These are phyloP conservation scores for Colletes latitarsis DNA, from an alignment of 1,140 invertebrate genomes.

Conservation along the genomic window DNA sequence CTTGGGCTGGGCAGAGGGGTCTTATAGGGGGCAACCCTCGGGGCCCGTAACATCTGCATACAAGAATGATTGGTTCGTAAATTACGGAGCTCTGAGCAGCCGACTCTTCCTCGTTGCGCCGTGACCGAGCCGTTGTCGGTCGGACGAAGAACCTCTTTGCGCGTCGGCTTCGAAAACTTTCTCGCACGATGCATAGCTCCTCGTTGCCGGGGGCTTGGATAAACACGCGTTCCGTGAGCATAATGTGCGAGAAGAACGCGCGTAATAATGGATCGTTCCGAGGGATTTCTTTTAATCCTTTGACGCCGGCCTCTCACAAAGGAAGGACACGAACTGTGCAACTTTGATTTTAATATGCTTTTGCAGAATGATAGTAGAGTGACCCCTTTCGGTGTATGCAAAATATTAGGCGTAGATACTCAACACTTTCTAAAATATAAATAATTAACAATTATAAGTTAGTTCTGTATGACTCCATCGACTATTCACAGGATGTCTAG, in stretches of 20 bases:
- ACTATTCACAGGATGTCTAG: no score
- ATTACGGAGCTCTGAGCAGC: constrained; percentile 77
- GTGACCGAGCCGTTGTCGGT: constrained; percentile 42
- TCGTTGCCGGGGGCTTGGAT: constrained; percentile 26
- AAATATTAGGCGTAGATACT: no score
- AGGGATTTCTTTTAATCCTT: constrained; percentile 1
- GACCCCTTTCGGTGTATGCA: no score
- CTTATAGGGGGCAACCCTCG: constrained; percentile 29
- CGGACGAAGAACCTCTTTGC: constrained; percentile 27
- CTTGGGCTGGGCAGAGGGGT: neutral
- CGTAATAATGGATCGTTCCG: constrained; percentile 22
- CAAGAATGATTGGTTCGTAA: constrained; percentile 77
- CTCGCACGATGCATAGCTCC: constrained; percentile 1
- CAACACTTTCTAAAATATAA: no score
- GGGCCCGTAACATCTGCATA: constrained; percentile 73
- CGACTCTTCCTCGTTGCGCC: constrained; percentile 33
- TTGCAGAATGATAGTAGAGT: no score
- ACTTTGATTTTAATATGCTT: no score
- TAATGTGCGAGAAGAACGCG: constrained; percentile 27
- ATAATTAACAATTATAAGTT: no score
- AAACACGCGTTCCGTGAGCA: constrained; percentile 35
- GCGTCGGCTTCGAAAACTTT: constrained; percentile 10
- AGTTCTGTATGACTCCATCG: no score
- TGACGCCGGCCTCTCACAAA: neutral
- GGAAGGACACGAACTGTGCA: no score